phyloP scores from a whole-genome alignment of 2,113 vertebrate species.

The Chauna torquata region DNA sequence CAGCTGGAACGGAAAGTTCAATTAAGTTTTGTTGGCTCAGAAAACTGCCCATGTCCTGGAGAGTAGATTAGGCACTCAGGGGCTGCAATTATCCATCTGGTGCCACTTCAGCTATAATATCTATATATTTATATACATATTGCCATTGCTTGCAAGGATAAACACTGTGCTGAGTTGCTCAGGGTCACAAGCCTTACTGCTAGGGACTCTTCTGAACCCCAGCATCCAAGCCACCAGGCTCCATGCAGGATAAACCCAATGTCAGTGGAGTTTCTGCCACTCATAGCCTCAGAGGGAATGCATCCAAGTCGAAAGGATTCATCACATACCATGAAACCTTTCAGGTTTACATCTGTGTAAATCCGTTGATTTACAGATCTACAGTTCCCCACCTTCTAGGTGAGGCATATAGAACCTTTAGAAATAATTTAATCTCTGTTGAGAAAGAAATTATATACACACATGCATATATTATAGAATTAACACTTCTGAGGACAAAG shows the following conservation, averaged over 20 bases:
- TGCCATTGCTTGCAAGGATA: conserved; percentile 29
- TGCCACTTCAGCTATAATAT: conserved; percentile 76
- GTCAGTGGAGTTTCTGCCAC: background rate
- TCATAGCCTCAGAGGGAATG: background rate
- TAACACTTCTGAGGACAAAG: conserved; percentile 73
- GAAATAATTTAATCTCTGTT: conserved; percentile 70
- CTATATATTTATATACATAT: conserved; percentile 71
- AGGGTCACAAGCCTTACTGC: background rate
- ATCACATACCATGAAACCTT: background rate
- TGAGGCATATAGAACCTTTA: conserved; percentile 39
- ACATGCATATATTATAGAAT: conserved; percentile 46
- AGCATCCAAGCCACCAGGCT: background rate
- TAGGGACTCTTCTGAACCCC: background rate
- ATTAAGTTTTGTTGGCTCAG: conserved; percentile 85
- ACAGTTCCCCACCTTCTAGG: background rate
- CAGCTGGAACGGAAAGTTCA: conserved; percentile 84
- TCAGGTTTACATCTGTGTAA: conserved; percentile 50
- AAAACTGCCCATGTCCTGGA: conserved; percentile 80
- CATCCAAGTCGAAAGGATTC: conserved; percentile 17
- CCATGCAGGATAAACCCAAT: background rate
- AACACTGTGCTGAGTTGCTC: conserved; percentile 9
- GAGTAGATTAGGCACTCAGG: conserved; percentile 83
- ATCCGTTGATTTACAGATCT: conserved; percentile 53
- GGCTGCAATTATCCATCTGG: conserved; percentile 84
- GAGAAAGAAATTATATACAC: conserved; percentile 28